These are phyloP conservation scores for Sialis lutaria DNA, from an alignment of 2,888 invertebrate genomes.

Conservation along the genomic window DNA sequence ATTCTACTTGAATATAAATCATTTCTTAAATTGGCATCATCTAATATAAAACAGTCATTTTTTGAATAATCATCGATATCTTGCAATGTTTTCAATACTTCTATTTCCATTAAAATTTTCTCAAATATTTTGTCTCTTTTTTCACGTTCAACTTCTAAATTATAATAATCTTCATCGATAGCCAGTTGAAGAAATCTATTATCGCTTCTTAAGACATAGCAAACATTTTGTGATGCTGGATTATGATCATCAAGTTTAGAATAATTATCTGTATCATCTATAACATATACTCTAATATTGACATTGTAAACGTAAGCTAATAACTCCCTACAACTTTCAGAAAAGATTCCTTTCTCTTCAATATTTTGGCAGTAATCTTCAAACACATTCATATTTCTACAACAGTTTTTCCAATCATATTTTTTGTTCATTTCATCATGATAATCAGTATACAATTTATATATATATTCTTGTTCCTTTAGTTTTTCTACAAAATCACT, in stretches of 20 bases:
- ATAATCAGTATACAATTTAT: conserved; percentile 1
- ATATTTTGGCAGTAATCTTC: conserved; percentile 8
- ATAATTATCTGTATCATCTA: conserved; percentile 3
- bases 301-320: conserved; percentile 9
- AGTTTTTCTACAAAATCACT: conserved; percentile 5
- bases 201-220: conserved; percentile 3
- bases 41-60: conserved; percentile 1
- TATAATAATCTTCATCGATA: conserved; percentile 7
- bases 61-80: not conserved
- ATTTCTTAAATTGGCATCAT: not conserved
- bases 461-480: conserved; percentile 1
- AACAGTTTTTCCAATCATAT: conserved; percentile 5
- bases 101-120: not conserved
- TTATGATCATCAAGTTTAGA: conserved; percentile 2
- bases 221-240: conserved; percentile 2
- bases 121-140: conserved; percentile 3
- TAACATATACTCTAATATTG: conserved; percentile 8
- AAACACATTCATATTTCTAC: conserved; percentile 3
- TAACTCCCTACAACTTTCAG: conserved; percentile 9
- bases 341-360: conserved; percentile 7
- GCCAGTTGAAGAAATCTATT: conserved; percentile 5
- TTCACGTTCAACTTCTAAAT: conserved; percentile 6
- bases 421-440: conserved; percentile 2
- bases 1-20: conserved; percentile 1
- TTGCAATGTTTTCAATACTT: not conserved